phyloP scores from a whole-genome alignment of 1,140 invertebrate species.

The Globodera ellingtonae region DNA sequence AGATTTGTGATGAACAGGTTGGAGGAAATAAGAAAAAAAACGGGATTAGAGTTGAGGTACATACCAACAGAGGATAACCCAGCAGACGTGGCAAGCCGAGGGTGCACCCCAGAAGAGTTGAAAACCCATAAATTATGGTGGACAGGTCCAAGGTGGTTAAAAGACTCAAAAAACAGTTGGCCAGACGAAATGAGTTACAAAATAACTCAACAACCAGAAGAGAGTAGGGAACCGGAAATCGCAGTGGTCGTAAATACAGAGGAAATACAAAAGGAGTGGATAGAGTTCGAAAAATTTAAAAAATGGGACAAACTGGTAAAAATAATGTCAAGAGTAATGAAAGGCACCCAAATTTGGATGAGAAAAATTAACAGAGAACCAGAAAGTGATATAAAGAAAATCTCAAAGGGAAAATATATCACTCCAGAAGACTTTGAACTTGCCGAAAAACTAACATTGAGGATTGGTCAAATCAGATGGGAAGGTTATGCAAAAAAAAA shows the following conservation, averaged over 20 bases:
- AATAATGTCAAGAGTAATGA: not conserved
- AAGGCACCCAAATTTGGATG: not conserved
- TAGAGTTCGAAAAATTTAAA: not conserved
- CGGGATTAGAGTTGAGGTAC: not conserved
- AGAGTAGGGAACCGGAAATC: not conserved
- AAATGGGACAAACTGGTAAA: conserved; percentile 12
- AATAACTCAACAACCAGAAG: not conserved
- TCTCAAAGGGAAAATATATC: not conserved
- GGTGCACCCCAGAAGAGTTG: not conserved
- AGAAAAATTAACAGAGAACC: not conserved
- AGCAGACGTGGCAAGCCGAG: conserved; percentile 4
- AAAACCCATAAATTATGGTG: not conserved
- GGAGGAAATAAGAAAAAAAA: not conserved
- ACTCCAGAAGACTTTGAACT: not conserved
- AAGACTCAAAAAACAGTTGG: not conserved
- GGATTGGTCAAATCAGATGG: not conserved
- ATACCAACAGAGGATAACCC: conserved; percentile 7
- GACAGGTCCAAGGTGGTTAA: not conserved
- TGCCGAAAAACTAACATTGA: not conserved
- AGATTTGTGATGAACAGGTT: not conserved
- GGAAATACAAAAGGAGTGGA: not conserved
- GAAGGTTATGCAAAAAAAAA: not conserved
- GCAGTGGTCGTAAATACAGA: not conserved
- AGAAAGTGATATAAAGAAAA: not conserved
- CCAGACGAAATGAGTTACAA: conserved; percentile 2